Percentiles rank a stretch among this genome's conserved stretches.
Conservation (phyloP, 1,140 invertebrate genomes). For the Holotrichia oblita region DNA sequence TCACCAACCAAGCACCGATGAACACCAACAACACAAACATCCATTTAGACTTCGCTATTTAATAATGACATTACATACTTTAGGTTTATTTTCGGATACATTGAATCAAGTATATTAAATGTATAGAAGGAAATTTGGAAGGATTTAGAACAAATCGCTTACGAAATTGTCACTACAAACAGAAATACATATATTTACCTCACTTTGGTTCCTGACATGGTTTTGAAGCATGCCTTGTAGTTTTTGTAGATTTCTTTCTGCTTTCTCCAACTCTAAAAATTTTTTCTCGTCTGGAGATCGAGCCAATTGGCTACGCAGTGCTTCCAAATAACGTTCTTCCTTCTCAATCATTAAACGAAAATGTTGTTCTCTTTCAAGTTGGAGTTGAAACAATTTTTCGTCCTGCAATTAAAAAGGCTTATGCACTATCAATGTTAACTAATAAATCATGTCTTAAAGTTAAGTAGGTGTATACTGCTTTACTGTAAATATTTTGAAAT, state of each 20-base stretch:
- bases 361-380: constrained; percentile 72
- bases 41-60: constrained; percentile 8
- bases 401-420: constrained; percentile 61
- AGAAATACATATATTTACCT: constrained; percentile 47
- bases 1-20: constrained; percentile 45
- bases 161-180: neutral
- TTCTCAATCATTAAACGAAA: constrained; percentile 77
- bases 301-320: constrained; percentile 62
- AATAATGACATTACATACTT: neutral
- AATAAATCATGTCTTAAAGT: too few relatives aligned
- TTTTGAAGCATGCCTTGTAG: constrained; percentile 68
- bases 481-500: too few relatives aligned
- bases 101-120: neutral
- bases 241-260: constrained; percentile 70
- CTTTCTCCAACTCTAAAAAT: constrained; percentile 66
- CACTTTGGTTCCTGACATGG: constrained; percentile 49
- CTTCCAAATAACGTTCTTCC: constrained; percentile 74
- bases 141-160: neutral
- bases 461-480: too few relatives aligned
- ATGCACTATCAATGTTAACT: too few relatives aligned
- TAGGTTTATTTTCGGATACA: neutral
- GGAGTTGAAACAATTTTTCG: constrained; percentile 73
- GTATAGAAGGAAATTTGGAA: neutral
- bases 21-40: constrained; percentile 41
- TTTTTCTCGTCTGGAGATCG: constrained; percentile 56